Conservation (phyloP, 1,140 invertebrate genomes). For the Pectinophora gossypiella region DNA sequence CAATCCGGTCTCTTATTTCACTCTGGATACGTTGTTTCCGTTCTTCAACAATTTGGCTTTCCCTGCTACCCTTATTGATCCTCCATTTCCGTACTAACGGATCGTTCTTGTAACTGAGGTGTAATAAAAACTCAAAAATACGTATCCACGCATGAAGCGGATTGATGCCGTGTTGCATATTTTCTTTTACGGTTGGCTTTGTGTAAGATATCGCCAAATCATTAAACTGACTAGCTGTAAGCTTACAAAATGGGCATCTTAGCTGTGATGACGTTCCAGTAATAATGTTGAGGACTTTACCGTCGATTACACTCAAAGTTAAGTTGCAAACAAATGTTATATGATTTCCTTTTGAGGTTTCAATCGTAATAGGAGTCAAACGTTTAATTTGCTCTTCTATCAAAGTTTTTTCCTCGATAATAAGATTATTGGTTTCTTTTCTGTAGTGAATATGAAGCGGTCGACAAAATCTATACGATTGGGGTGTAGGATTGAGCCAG, state of each 20-base stretch:
- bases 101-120: constrained; percentile 4
- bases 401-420: neutral
- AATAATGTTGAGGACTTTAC: constrained; percentile 8
- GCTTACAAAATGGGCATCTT: constrained; percentile 6
- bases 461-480: constrained; percentile 9
- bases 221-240: constrained; percentile 1
- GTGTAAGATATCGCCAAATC: neutral
- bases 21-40: constrained; percentile 7
- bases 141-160: constrained; percentile 8
- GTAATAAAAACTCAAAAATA: constrained; percentile 4
- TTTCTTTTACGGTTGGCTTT: neutral
- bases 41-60: neutral
- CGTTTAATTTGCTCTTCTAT: constrained; percentile 4
- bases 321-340: neutral
- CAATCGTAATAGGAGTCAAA: neutral
- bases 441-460: constrained; percentile 8
- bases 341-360: constrained; percentile 1
- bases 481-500: constrained; percentile 4
- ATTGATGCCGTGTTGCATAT: constrained; percentile 1
- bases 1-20: neutral
- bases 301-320: constrained; percentile 1
- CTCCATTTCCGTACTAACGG: constrained; percentile 1
- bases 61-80: neutral
- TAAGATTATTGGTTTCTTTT: constrained; percentile 2
- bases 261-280: neutral